phyloP scores from a whole-genome alignment of 30 jellyfish, hydroid and myxozoan genomes.

The Pseudorhiza aurosa region DNA sequence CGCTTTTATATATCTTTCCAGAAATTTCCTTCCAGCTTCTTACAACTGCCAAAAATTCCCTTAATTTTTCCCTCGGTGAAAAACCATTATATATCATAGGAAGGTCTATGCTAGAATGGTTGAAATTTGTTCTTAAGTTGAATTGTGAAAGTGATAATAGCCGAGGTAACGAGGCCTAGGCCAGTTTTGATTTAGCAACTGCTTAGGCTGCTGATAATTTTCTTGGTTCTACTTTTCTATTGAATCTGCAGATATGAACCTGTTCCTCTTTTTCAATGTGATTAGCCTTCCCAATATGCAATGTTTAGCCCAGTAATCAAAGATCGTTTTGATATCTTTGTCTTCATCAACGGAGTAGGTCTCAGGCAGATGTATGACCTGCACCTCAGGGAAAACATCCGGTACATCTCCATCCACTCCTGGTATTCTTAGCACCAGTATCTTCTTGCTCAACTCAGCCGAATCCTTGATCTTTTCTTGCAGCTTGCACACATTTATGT shows the following conservation, averaged over 20 bases:
- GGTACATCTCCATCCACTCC: background rate
- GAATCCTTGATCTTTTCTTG: background rate
- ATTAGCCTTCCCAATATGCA: background rate
- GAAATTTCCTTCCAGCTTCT: too few relatives aligned
- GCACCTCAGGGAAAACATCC: background rate
- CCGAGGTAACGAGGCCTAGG: too few relatives aligned
- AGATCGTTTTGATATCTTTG: background rate
- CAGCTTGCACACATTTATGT: background rate
- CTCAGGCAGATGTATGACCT: background rate
- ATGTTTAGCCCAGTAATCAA: conserved; percentile 1
- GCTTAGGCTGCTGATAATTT: too few relatives aligned
- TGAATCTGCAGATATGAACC: background rate
- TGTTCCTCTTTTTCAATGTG: background rate
- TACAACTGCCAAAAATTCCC: too few relatives aligned
- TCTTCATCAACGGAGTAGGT: background rate
- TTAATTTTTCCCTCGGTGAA: too few relatives aligned
- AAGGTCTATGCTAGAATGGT: too few relatives aligned
- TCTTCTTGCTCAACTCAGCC: background rate
- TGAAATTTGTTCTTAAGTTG: too few relatives aligned
- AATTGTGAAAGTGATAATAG: too few relatives aligned
- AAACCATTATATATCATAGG: too few relatives aligned
- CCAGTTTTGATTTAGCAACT: too few relatives aligned
- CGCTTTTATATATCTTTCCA: too few relatives aligned
- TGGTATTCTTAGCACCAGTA: background rate
- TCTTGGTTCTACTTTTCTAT: background rate